Base-by-base conservation (phyloP, 2,113 vertebrate species). In the Lampris megalopsis region DNA sequence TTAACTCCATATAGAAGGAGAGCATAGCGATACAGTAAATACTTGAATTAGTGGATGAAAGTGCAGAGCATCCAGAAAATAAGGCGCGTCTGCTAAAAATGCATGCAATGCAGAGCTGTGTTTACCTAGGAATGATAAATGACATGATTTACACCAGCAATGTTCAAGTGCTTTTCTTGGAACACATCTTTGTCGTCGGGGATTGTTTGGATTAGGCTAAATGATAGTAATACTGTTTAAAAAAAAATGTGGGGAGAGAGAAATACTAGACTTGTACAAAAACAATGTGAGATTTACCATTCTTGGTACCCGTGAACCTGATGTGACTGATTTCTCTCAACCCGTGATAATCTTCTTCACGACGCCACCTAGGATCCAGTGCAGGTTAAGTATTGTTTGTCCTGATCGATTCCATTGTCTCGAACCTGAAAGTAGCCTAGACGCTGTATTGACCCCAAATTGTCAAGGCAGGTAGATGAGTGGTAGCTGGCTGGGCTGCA, bases 91-190 rank as follows among this genome's bases (percentile, higher is more conserved):
- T 69, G 74, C 85, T 79, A 36, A 65, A 86, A 83, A 87, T 66
- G 84, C 77, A 67, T 83, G 84, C 84, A 87, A 88, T 69, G 86
- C 84, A 89, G 62, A 85, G 86, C 81, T 82, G 79, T 84, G 85
- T 90, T 89, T 85, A 85, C 78, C 24, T 65, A 61, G 86, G 85
- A 84, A 86, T 88, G 87, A 88, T 86, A 75, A 88, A 90, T 84
- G 66, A 75, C 49, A 48, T 56, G 58, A 89, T 87, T 85, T 82
- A 59, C 3, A 42, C 71, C 81, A 83, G 83, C 82, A 75, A 70
- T 59, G 2, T 48, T 6, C 9, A 13, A 69, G 7, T 84, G 83
- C 75, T 91, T 86, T 89, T 81, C 77, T 86, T 84, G 86, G 88
- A 87, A 80, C 61, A 1, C 57, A 3, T 68, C 35, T 75, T 81